Percentiles rank a stretch among this genome's conserved stretches.
Evolutionary conservation across 2,113 vertebrate species (phyloP).

Genomic region (Strix aluco): DNA sequence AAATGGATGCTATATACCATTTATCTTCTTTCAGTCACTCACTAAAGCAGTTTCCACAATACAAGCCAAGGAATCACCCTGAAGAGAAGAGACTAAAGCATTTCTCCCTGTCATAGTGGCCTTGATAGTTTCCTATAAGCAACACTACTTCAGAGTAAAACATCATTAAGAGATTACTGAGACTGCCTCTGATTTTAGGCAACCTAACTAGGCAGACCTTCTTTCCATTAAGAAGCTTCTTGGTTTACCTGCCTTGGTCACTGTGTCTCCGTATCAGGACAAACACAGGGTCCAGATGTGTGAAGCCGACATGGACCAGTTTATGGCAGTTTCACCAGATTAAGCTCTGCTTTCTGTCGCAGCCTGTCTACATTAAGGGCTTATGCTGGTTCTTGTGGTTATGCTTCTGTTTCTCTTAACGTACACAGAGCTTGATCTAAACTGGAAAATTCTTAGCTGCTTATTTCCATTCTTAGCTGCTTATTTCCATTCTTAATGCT

Average conservation of each 20-base stretch:
- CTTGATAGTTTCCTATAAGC: not conserved
- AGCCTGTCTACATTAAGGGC: not conserved
- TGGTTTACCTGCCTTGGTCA: not conserved
- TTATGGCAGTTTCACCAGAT: not conserved
- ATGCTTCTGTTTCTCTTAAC: slow-evolving; percentile 21
- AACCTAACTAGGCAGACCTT: not conserved
- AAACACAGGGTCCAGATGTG: fast-evolving
- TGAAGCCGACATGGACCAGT: not conserved
- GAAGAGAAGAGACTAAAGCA: not conserved
- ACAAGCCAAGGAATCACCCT: not conserved
- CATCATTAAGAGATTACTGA: not conserved
- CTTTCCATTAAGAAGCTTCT: not conserved
- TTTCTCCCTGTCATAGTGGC: not conserved
- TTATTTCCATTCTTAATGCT: slow-evolving; percentile 56
- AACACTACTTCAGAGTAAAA: not conserved
- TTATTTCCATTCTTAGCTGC: slow-evolving; percentile 61
- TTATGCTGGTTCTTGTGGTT: not conserved
- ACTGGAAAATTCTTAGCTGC: slow-evolving; percentile 63
- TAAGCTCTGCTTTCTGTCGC: not conserved
- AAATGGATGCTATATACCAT: not conserved
- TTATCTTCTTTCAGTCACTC: not conserved
- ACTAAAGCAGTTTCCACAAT: not conserved
- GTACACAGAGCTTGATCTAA: not conserved
- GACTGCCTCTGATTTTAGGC: not conserved
- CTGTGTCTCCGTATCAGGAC: not conserved